A percentile compares a stretch with the other conserved stretches of the same genome.
These are phyloP conservation scores for Lasioglossum marginatum DNA, from an alignment of 2,888 invertebrate species.

Conservation along the genomic window DNA sequence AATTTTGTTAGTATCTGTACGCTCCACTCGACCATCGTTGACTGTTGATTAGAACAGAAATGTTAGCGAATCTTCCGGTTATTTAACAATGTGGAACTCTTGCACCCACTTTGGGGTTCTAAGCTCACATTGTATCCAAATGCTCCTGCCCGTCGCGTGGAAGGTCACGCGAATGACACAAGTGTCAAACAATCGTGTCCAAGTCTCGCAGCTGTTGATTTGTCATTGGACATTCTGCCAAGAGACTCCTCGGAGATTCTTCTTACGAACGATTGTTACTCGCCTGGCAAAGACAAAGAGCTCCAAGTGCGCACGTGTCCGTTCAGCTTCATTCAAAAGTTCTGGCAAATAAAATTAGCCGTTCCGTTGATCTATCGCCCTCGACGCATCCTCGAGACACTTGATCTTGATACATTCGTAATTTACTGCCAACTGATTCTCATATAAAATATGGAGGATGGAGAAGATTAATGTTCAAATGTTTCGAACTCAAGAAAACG, in stretches of 20 bases:
- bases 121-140: not conserved
- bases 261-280: not conserved
- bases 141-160: not conserved
- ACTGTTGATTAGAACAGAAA: too few species aligned
- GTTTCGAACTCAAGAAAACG: not conserved
- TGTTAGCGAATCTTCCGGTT: not conserved
- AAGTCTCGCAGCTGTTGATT: not conserved
- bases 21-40: too few species aligned
- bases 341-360: not conserved
- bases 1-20: too few species aligned
- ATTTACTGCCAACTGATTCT: not conserved
- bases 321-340: not conserved
- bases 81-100: not conserved
- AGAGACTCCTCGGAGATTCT: not conserved
- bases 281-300: not conserved
- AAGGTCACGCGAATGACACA: not conserved
- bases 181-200: not conserved
- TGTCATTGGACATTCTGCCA: not conserved
- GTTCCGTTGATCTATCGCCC: not conserved
- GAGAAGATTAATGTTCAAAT: not conserved
- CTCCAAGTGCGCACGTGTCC: not conserved
- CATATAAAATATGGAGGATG: not conserved
- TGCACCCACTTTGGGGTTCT: not conserved
- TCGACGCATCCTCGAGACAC: not conserved
- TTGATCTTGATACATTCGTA: not conserved